These are phyloP conservation scores for Apostichopus japonicus DNA, from an alignment of 35 echinoderm and acorn worm species.

Conservation along the genomic window DNA sequence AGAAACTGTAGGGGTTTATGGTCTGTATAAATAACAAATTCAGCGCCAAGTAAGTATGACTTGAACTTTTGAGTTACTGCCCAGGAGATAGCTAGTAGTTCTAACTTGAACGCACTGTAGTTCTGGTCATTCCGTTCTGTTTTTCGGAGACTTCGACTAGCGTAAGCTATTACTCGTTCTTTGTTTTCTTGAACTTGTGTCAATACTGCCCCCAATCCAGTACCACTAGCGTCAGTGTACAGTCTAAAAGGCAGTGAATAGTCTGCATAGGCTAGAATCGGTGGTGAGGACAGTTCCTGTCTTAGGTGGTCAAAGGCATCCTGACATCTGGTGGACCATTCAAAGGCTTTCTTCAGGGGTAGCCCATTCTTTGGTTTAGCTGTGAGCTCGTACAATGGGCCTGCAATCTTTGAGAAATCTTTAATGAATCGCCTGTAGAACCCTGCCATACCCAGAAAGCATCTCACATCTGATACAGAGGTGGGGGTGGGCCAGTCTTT, in stretches of 20 bases:
- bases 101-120: too few relatives aligned
- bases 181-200: constrained; percentile 29
- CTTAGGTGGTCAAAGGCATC: constrained; percentile 42
- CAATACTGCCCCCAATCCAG: constrained; percentile 57
- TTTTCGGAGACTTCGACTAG: constrained; percentile 49
- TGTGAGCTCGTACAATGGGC: constrained; percentile 54
- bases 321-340: constrained; percentile 52
- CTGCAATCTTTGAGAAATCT: constrained; percentile 50
- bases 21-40: too few relatives aligned
- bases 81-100: too few relatives aligned
- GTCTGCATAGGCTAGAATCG: constrained; percentile 54
- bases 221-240: constrained; percentile 59
- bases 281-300: constrained; percentile 25
- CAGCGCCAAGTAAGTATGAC: too few relatives aligned
- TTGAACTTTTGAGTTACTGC: too few relatives aligned
- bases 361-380: not conserved
- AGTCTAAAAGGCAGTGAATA: constrained; percentile 50
- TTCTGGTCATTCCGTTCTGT: constrained; percentile 47
- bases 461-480: too few relatives aligned
- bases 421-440: constrained; percentile 67
- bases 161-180: constrained; percentile 46
- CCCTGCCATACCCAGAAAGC: constrained; percentile 63
- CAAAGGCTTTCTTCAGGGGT: not conserved
- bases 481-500: too few relatives aligned
- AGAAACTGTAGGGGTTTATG: too few relatives aligned